Conservation (phyloP, 2,797 vertebrate genomes). For the Gorsachius magnificus region DNA sequence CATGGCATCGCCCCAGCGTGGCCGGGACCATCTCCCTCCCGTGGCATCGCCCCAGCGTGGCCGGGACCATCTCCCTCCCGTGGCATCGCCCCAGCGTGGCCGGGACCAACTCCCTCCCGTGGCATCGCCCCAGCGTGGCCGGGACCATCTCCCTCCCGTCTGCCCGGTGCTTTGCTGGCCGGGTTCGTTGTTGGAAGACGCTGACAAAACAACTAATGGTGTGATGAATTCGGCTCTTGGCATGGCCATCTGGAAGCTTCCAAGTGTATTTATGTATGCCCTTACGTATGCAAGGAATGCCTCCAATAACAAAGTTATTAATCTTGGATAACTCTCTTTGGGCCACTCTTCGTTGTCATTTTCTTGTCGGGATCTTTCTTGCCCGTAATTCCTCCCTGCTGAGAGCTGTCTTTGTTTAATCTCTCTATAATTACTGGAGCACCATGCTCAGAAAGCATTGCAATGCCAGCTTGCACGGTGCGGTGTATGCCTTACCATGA, state of each 20-base stretch:
- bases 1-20: neutral
- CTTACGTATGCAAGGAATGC: neutral
- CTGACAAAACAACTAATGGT: neutral
- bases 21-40: neutral
- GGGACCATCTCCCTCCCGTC: neutral
- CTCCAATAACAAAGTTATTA: neutral
- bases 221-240: neutral
- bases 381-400: neutral
- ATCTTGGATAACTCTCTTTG: neutral
- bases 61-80: neutral
- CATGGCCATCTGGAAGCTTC: slow-evolving; percentile 21
- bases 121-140: neutral
- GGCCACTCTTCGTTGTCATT: neutral
- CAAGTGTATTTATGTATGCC: neutral
- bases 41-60: neutral
- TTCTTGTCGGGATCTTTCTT: neutral
- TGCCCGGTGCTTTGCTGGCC: neutral
- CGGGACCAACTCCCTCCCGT: neutral
- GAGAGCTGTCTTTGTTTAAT: neutral
- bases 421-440: neutral
- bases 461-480: rapidly evolving
- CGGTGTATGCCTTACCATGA: rapidly evolving
- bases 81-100: neutral
- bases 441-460: neutral
- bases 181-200: rapidly evolving